A percentile compares a stretch with the other conserved stretches of the same genome.
Conservation (phyloP, 2,113 vertebrate genomes). For the rabbit (Oryctolagus cuniculus) region DNA sequence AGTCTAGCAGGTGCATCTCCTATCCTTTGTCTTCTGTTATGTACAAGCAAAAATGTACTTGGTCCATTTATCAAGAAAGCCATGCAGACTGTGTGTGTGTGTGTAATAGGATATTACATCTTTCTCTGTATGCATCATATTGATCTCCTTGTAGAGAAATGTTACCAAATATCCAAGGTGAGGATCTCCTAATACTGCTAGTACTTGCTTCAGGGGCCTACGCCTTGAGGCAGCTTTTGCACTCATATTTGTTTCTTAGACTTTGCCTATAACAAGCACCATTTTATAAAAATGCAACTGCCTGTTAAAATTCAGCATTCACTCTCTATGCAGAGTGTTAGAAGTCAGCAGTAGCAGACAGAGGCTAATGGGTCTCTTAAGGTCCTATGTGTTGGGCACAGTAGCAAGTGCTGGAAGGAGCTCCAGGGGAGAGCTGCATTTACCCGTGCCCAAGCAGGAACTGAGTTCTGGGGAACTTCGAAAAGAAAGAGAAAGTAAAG, state of each 20-base stretch:
- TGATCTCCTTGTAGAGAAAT: too few relatives aligned
- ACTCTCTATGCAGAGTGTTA: not conserved
- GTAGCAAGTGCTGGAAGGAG: fast-evolving
- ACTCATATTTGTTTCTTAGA: not conserved
- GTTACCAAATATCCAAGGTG: not conserved
- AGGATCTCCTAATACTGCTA: too few relatives aligned
- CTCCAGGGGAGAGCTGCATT: not conserved
- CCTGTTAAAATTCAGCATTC: not conserved
- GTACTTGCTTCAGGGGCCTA: not conserved
- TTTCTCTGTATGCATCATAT: not conserved
- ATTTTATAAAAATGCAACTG: not conserved
- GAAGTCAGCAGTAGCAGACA: fast-evolving
- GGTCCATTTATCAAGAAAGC: not conserved
- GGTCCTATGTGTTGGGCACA: too few relatives aligned
- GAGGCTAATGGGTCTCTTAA: not conserved
- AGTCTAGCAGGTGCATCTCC: not conserved
- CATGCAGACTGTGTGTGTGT: not conserved
- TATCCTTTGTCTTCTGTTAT: not conserved
- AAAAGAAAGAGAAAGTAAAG: not conserved
- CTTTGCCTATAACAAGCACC: not conserved
- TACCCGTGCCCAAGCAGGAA: not conserved
- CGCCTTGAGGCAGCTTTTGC: not conserved
- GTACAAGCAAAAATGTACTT: not conserved
- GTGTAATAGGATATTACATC: not conserved
- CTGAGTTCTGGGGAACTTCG: not conserved